phyloP scores from a whole-genome alignment of 2,113 vertebrate genomes.

The Psilopsiagon aymara region DNA sequence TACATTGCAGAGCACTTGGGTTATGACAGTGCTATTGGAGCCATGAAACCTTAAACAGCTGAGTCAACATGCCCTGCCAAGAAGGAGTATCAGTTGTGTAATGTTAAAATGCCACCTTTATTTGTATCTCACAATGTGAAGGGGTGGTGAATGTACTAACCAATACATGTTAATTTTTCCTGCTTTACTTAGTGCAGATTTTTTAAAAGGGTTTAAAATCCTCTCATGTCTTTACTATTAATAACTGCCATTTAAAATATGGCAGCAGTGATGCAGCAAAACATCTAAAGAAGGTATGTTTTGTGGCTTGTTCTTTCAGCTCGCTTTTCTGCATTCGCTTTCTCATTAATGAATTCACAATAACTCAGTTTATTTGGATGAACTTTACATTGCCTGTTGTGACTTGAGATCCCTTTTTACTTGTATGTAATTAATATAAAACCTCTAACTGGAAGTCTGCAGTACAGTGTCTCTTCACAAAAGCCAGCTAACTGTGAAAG shows the following conservation, averaged over 20 bases:
- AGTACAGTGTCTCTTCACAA: conserved; percentile 8
- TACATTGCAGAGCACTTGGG: neutral
- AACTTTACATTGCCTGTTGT: conserved; percentile 25
- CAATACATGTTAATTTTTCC: neutral
- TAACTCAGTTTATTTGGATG: conserved; percentile 11
- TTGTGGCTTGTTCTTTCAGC: neutral
- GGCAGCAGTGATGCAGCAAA: neutral
- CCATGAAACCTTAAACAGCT: neutral
- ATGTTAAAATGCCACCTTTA: neutral
- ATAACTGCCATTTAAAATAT: neutral
- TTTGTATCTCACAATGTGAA: neutral
- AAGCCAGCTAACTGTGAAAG: conserved; percentile 41
- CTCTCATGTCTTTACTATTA: neutral
- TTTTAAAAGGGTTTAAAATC: neutral
- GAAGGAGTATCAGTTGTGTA: neutral
- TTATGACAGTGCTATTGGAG: neutral
- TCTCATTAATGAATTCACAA: neutral
- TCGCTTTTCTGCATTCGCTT: neutral
- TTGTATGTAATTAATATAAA: conserved; percentile 20
- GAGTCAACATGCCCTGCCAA: neutral
- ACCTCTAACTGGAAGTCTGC: neutral
- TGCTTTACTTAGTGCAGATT: neutral
- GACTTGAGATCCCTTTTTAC: neutral
- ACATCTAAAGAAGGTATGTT: neutral
- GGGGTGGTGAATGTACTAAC: neutral